These are phyloP conservation scores for Hirtodrosophila alboralis DNA, from an alignment of 2,888 invertebrate species.

Conservation along the genomic window DNA sequence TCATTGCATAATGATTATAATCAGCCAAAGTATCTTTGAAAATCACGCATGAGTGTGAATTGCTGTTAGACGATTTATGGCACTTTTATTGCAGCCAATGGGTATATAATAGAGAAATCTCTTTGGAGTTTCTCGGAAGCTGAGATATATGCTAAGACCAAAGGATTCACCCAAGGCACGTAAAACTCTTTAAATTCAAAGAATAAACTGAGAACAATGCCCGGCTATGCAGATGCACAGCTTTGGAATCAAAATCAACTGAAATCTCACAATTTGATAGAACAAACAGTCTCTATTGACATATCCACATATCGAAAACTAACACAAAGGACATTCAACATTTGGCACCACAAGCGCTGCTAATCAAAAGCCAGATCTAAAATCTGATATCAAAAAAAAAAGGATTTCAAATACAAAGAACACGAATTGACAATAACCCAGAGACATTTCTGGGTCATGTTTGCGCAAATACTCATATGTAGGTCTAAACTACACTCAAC, in stretches of 20 bases:
- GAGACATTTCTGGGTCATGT: constrained; percentile 57
- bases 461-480: constrained; percentile 55
- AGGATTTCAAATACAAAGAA: constrained; percentile 30
- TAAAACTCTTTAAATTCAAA: constrained; percentile 32
- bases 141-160: constrained; percentile 29
- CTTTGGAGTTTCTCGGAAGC: constrained; percentile 34
- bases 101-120: constrained; percentile 27
- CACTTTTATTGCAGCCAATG: constrained; percentile 41
- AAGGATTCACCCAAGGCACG: constrained; percentile 52
- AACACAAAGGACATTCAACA: constrained; percentile 26
- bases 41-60: constrained; percentile 67
- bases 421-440: constrained; percentile 25
- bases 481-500: constrained; percentile 23
- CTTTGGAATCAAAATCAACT: constrained; percentile 13
- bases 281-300: constrained; percentile 43
- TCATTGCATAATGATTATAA: constrained; percentile 56
- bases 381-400: constrained; percentile 27
- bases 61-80: constrained; percentile 52
- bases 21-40: constrained; percentile 39
- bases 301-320: constrained; percentile 47
- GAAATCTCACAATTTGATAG: constrained; percentile 41
- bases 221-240: constrained; percentile 52
- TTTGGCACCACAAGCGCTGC: constrained; percentile 29
- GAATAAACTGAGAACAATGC: constrained; percentile 30
- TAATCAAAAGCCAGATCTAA: constrained; percentile 46